Conservation (phyloP, 1,140 invertebrate species). For the Papilio helenus region DNA sequence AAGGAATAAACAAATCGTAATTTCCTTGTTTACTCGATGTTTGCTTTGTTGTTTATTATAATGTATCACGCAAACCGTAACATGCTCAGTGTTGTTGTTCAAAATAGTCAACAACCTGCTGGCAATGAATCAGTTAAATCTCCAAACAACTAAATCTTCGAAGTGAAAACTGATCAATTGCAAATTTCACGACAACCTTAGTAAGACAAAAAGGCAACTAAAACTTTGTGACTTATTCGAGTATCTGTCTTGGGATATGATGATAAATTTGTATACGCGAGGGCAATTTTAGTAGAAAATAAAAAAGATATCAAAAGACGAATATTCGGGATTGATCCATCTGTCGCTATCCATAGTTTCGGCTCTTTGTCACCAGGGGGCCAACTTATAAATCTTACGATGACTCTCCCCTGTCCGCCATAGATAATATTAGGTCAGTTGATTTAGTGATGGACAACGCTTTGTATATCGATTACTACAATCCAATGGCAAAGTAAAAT, state of each 20-base stretch:
- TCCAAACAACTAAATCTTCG: neutral
- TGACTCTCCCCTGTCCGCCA: conserved; percentile 71
- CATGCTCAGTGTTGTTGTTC: neutral
- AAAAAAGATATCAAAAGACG: conserved; percentile 49
- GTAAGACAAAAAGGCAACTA: neutral
- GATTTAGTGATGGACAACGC: conserved; percentile 70
- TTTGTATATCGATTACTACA: conserved; percentile 70
- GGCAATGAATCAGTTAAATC: neutral
- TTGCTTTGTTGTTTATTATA: neutral
- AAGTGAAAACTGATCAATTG: neutral
- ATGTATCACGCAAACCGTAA: neutral
- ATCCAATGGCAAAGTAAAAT: conserved; percentile 48
- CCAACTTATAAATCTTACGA: conserved; percentile 73
- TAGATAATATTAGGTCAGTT: conserved; percentile 72
- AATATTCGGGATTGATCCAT: conserved; percentile 59
- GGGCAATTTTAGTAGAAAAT: conserved; percentile 33
- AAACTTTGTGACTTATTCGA: neutral
- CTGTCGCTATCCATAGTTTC: conserved; percentile 67
- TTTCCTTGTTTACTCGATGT: neutral
- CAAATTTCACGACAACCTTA: neutral
- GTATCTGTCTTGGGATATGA: conserved; percentile 11
- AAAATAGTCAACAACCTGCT: neutral
- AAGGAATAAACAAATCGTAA: neutral
- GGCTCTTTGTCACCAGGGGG: conserved; percentile 67
- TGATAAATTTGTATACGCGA: conserved; percentile 23